Evolutionary conservation across 1,140 invertebrate species (phyloP).

Genomic region (Adelges cooleyi): DNA sequence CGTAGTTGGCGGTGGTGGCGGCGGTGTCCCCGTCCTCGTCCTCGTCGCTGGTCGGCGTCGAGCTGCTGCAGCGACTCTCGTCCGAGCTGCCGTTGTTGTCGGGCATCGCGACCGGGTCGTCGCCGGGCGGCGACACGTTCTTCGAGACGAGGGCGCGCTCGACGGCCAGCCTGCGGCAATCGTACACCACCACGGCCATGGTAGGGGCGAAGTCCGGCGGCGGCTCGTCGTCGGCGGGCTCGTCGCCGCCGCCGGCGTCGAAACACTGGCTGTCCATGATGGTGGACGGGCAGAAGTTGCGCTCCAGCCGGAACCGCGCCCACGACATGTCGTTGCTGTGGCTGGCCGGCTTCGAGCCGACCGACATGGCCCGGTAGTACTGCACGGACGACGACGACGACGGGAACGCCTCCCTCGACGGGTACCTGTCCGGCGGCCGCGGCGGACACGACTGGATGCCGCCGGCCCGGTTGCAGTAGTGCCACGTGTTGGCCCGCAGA

Average conservation of each 20-base stretch:
- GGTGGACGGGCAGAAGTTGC: background rate
- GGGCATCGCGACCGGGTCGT: too few species aligned
- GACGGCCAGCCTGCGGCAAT: background rate
- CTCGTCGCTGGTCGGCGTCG: background rate
- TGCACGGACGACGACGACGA: background rate
- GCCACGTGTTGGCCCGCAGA: conserved; percentile 13
- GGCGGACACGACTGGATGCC: background rate
- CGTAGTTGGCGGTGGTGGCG: too few species aligned
- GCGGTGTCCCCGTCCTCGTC: too few species aligned
- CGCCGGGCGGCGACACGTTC: too few species aligned
- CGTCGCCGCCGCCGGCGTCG: background rate
- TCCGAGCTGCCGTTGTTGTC: background rate
- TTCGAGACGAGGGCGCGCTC: background rate
- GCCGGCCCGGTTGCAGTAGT: background rate
- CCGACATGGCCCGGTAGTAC: conserved; percentile 3
- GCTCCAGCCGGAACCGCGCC: background rate
- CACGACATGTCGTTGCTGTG: background rate
- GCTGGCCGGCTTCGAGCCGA: background rate
- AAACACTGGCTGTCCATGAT: background rate
- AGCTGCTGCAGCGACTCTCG: background rate
- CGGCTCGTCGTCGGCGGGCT: background rate
- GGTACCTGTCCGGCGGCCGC: too few species aligned
- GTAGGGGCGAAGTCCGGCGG: too few species aligned
- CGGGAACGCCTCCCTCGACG: too few species aligned
- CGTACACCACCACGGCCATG: background rate